phyloP scores from a whole-genome alignment of 2,797 vertebrate genomes.

The Hybognathus amarus region DNA sequence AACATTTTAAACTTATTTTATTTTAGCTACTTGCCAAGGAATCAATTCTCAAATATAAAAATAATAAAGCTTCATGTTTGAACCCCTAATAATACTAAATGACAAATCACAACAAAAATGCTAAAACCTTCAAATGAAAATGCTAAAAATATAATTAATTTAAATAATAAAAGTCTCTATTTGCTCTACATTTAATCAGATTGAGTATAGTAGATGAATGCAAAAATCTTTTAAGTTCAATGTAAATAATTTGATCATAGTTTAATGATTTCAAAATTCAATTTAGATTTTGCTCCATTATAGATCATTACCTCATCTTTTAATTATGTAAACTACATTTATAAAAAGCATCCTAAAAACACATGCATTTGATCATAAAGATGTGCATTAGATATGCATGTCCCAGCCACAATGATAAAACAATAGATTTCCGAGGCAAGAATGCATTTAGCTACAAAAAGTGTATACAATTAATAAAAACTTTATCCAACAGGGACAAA shows the following conservation, averaged over 20 bases:
- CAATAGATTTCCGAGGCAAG: not conserved
- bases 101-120: too few species aligned
- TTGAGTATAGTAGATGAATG: not conserved
- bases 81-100: too few species aligned
- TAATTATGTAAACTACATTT: not conserved
- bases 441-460: not conserved
- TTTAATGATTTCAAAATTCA: not conserved
- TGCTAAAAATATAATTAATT: not conserved
- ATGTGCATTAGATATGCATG: not conserved
- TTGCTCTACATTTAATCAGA: not conserved
- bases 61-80: too few species aligned
- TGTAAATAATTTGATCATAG: not conserved
- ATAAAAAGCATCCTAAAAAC: not conserved
- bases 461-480: conserved; percentile 7
- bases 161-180: not conserved
- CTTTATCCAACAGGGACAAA: not conserved
- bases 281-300: not conserved
- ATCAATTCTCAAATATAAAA: too few species aligned
- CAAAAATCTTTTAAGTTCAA: not conserved
- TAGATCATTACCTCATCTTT: not conserved
- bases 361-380: not conserved
- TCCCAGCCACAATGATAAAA: not conserved
- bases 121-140: too few species aligned
- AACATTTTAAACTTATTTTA: not conserved
- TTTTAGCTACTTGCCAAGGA: not conserved